phyloP scores from a whole-genome alignment of 2,797 vertebrate genomes.

The Eptatretus atami region DNA sequence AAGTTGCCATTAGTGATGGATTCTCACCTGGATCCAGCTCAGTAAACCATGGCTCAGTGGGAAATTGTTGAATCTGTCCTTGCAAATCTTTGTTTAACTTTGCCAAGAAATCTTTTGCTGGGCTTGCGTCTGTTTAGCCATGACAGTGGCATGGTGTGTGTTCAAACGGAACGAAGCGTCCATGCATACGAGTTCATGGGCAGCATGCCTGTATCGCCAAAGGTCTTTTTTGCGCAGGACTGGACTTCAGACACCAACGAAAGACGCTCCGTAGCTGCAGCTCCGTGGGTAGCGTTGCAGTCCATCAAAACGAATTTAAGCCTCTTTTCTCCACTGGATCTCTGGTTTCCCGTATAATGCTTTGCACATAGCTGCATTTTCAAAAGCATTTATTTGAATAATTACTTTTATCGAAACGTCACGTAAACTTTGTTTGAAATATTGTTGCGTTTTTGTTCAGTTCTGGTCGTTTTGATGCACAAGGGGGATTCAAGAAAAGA shows the following conservation, averaged over 20 bases:
- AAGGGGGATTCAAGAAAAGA: no score
- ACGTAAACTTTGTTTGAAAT: slow-evolving; percentile 3
- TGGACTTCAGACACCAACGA: slow-evolving; percentile 87
- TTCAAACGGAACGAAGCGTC: slow-evolving; percentile 68
- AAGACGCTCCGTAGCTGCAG: slow-evolving; percentile 92
- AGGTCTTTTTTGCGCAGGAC: slow-evolving; percentile 60
- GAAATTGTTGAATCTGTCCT: no score
- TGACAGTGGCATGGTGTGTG: slow-evolving; percentile 78
- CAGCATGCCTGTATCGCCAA: slow-evolving; percentile 86
- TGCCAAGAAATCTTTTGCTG: not conserved
- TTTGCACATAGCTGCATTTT: no score
- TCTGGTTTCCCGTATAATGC: no score
- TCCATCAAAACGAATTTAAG: not conserved
- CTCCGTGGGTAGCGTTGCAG: slow-evolving; percentile 34
- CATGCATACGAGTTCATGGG: slow-evolving; percentile 66
- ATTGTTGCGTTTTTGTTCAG: slow-evolving; percentile 2
- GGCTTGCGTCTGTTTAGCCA: slow-evolving; percentile 19
- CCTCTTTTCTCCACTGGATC: no score
- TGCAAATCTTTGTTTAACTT: not conserved
- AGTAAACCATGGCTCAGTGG: no score
- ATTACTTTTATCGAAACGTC: not conserved
- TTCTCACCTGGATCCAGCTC: no score
- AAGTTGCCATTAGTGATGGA: no score
- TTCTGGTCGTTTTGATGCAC: no score
- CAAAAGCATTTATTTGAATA: no score